Base-by-base conservation (phyloP, 2,797 vertebrate genomes). In the Catharus ustulatus region DNA sequence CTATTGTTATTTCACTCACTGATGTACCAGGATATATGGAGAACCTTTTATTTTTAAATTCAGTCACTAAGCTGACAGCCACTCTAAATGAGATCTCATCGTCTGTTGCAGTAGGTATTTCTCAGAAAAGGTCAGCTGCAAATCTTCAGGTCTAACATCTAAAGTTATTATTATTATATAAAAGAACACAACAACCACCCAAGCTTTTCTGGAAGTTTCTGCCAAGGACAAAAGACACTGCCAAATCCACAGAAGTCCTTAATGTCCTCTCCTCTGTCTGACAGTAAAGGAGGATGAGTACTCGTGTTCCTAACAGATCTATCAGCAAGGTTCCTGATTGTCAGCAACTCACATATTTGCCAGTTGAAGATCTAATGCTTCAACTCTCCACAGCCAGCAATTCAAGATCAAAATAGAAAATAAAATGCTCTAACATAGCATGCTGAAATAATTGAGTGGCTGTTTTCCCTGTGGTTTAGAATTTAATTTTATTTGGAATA, bases 41-140 rank as follows among this genome's bases (percentile, higher is more conserved):
- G 40, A 93, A 82, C 32, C 59, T 89, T 77, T 84, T 64, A 27
- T 84, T 93, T 95, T 93, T 93, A 85, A 94, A 62, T 63, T 76
- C 86, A 52, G 26, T 72, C 63, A 63, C 62, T 84, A 85, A 91
- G 66, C 45, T 85, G 84, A 85, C 72, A 90, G 81, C 34, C 57
- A 61, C 62, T 75, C 48, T 71, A 93, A 90, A 81, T 77, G 62
- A 87, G 52, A 78, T 58, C 63, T 89, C 54, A 54, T 36, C 93
- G 67, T 63, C 74, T 84, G 63, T 19, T 38, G 26, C 67, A 88
- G 32, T 5, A 84, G 58, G 27, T 64, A 49, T 76, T 92, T 79
- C 92, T 93, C 87, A 64, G 62, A 58, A 93, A 93, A 93, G 73
- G 82, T 78, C 73, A 67, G 51, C 58, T 79, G 79, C 63, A 94